Evolutionary conservation across 2,797 vertebrate genomes (phyloP).

Genomic region (Novumbra hubbsi): DNA sequence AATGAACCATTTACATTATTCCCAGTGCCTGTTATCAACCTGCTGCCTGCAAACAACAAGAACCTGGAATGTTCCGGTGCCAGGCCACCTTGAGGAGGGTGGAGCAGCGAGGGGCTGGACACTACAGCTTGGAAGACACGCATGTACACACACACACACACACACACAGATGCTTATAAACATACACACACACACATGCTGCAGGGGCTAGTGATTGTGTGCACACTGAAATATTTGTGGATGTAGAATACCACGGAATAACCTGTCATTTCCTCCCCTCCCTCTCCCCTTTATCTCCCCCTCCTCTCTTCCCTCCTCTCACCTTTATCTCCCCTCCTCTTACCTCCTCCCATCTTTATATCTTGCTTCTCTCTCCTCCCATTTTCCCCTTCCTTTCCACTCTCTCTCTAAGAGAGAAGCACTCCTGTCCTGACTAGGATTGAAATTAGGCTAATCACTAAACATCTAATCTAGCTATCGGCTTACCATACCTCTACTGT

Average conservation of each 20-base stretch:
- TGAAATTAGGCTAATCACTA: slow-evolving; percentile 2
- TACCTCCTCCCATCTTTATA: no score
- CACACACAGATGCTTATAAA: neutral
- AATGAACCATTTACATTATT: no score
- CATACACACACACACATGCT: neutral
- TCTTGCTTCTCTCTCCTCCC: no score
- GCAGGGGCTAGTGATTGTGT: neutral
- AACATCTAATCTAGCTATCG: neutral
- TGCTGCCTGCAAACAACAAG: no score
- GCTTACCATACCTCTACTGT: neutral
- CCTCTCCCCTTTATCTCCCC: no score
- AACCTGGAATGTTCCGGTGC: no score
- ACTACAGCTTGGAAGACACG: neutral
- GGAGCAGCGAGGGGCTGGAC: neutral
- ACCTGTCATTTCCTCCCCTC: no score
- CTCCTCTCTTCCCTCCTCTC: no score
- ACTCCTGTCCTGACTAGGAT: neutral
- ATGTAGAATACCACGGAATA: neutral
- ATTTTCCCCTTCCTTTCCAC: neutral
- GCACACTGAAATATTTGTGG: neutral
- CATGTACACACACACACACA: no score
- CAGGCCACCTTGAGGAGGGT: no score
- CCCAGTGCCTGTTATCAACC: no score
- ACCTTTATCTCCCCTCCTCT: no score
- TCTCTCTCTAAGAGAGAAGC: neutral